Conservation (phyloP, 2,888 invertebrate species). For the Escarpia spicata region DNA sequence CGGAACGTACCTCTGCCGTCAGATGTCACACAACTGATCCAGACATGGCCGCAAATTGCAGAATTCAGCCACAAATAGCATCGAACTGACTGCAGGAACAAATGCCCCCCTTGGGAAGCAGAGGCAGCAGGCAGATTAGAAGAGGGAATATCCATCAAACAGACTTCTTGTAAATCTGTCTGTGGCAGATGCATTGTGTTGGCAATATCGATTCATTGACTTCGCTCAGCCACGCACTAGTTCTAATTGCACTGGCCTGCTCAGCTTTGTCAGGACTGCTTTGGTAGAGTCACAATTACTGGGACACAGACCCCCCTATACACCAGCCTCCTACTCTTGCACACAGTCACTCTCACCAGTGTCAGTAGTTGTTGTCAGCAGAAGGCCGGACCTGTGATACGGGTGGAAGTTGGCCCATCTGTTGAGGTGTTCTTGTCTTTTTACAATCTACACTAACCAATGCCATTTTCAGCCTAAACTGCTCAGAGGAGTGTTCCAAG, state of each 20-base stretch:
- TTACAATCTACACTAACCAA: no score
- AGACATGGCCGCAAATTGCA: not conserved
- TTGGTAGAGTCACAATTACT: no score
- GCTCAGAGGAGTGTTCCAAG: not conserved
- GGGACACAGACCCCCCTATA: no score
- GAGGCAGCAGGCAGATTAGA: not conserved
- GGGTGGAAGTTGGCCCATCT: no score
- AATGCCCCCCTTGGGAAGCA: not conserved
- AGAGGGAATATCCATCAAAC: slow-evolving; percentile 3
- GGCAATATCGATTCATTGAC: not conserved
- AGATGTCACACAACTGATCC: not conserved
- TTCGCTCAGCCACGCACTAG: not conserved
- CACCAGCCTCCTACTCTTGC: no score
- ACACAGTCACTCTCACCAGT: no score
- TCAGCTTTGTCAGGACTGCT: no score
- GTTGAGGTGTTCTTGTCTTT: no score
- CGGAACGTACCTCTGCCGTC: not conserved
- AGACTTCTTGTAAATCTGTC: slow-evolving; percentile 2
- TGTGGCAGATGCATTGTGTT: not conserved
- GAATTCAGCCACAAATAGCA: not conserved
- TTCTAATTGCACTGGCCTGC: not conserved
- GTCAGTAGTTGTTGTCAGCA: no score
- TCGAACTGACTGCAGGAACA: not conserved
- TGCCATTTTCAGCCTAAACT: no score
- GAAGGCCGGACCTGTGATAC: no score